phyloP scores from a whole-genome alignment of 2,888 invertebrate species.

The Tromatobia lineatoria region DNA sequence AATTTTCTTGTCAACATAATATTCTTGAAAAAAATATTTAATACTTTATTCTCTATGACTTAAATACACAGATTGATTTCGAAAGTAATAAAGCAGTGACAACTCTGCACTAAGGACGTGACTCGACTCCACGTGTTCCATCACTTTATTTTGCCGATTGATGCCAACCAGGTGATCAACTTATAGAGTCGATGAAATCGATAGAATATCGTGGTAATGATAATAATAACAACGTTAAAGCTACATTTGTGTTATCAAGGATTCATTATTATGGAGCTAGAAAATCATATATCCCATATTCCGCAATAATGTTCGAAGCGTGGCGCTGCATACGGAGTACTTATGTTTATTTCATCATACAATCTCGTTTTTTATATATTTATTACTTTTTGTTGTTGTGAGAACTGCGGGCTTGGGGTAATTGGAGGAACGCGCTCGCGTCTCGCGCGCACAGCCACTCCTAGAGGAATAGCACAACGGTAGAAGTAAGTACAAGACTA shows the following conservation, averaged over 20 bases:
- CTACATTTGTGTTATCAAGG: background rate
- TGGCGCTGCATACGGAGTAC: slow-evolving; percentile 7
- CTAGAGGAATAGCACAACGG: slow-evolving; percentile 52
- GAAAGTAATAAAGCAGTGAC: too few relatives aligned
- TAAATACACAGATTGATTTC: too few relatives aligned
- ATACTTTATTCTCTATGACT: too few relatives aligned
- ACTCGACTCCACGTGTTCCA: slow-evolving; percentile 47
- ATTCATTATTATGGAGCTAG: background rate
- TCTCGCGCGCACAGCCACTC: slow-evolving; percentile 42
- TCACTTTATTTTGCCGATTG: slow-evolving; percentile 40
- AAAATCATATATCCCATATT: slow-evolving; percentile 35
- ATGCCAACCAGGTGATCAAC: slow-evolving; percentile 40
- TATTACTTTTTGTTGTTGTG: slow-evolving; percentile 19
- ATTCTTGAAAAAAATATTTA: too few relatives aligned
- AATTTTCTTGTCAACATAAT: too few relatives aligned
- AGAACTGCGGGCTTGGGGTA: slow-evolving; percentile 38
- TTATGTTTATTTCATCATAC: background rate
- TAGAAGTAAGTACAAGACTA: slow-evolving; percentile 41
- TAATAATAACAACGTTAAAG: slow-evolving; percentile 2
- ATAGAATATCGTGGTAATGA: slow-evolving; percentile 13
- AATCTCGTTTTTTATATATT: slow-evolving; percentile 15
- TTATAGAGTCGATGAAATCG: slow-evolving; percentile 22
- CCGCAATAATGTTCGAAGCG: slow-evolving; percentile 22
- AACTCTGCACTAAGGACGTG: too few relatives aligned
- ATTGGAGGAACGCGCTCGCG: slow-evolving; percentile 46